These are phyloP conservation scores for Valencia hispanica DNA, from an alignment of 2,797 vertebrate genomes.

Conservation along the genomic window DNA sequence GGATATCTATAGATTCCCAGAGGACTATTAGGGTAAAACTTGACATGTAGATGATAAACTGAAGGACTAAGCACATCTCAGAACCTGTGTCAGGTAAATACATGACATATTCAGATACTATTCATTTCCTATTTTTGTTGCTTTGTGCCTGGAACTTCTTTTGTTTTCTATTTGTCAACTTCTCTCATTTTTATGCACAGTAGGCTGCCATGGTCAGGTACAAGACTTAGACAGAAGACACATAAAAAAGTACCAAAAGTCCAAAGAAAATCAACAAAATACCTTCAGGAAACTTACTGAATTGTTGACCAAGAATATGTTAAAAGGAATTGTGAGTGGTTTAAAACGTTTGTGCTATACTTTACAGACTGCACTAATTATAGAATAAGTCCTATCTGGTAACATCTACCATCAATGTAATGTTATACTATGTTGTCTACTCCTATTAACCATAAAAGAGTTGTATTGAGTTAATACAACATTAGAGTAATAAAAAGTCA, in stretches of 20 bases:
- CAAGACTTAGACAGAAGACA: not conserved
- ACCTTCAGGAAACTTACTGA: not conserved
- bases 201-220: too few relatives aligned
- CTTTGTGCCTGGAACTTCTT: too few relatives aligned
- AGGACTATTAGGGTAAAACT: too few relatives aligned
- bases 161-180: too few relatives aligned
- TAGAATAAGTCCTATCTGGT: not conserved
- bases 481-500: conserved; percentile 15
- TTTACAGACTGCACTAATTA: not conserved
- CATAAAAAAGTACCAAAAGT: not conserved
- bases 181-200: too few relatives aligned
- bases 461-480: not conserved
- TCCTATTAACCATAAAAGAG: not conserved
- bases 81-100: too few relatives aligned
- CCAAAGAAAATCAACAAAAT: not conserved
- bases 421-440: not conserved
- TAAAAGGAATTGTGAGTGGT: not conserved
- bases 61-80: too few relatives aligned
- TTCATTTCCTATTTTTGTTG: too few relatives aligned
- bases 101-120: too few relatives aligned
- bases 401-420: not conserved
- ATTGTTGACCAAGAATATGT: not conserved
- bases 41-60: too few relatives aligned
- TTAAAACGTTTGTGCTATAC: not conserved
- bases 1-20: too few relatives aligned